Conservation (phyloP, 1,140 invertebrate species). For the Venturia canescens region DNA sequence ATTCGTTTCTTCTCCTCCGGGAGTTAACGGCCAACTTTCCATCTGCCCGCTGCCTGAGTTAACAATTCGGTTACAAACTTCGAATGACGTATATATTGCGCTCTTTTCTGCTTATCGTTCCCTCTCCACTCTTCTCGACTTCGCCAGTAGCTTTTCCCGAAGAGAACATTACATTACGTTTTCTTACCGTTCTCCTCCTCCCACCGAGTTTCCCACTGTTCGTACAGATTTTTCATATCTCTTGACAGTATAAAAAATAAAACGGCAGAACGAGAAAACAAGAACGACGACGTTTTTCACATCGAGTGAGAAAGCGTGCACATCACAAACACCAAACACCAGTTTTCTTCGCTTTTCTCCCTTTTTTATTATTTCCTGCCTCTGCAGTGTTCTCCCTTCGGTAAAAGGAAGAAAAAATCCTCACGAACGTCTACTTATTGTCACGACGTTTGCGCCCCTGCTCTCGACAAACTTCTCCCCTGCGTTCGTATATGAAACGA, state of each 20-base stretch:
- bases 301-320: background rate
- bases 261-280: background rate
- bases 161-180: background rate
- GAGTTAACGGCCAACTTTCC: constrained; percentile 53
- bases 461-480: constrained; percentile 6
- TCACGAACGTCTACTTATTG: background rate
- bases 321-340: background rate
- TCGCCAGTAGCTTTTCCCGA: background rate
- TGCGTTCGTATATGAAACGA: background rate
- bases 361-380: background rate
- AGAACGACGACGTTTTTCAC: background rate
- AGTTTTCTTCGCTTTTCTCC: background rate
- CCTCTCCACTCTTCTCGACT: background rate
- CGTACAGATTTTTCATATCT: background rate
- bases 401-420: background rate
- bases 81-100: constrained; percentile 21
- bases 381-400: background rate
- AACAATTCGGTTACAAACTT: constrained; percentile 60
- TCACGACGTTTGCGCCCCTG: constrained; percentile 8
- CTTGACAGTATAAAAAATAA: background rate
- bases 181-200: background rate
- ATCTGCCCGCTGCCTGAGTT: constrained; percentile 48
- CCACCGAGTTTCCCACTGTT: background rate
- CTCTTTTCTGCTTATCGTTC: constrained; percentile 31
- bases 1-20: constrained; percentile 44